phyloP scores from a whole-genome alignment of 2,888 invertebrate species.

The Epicampocera succincta region DNA sequence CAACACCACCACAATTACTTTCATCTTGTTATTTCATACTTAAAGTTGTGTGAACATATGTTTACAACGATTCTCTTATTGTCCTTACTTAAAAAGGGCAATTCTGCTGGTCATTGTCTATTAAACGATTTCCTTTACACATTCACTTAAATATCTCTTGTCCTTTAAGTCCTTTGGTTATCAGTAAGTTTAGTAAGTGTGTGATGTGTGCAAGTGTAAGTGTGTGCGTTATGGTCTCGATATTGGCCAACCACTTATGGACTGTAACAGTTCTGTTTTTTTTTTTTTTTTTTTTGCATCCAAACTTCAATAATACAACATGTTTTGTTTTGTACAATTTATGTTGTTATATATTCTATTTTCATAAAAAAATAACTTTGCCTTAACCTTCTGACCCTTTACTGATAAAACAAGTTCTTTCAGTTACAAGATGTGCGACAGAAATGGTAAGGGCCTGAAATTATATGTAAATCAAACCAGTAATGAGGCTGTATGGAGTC shows the following conservation, averaged over 20 bases:
- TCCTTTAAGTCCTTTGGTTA: constrained; percentile 5
- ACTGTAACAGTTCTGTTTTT: background rate
- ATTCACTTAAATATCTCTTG: constrained; percentile 33
- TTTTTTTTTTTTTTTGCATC: constrained; percentile 15
- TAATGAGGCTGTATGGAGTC: background rate
- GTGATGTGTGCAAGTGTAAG: constrained; percentile 1
- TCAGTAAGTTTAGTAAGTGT: too few species aligned
- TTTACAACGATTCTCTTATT: constrained; percentile 17
- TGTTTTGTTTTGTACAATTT: background rate
- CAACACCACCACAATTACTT: constrained; percentile 21
- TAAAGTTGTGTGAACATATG: constrained; percentile 16
- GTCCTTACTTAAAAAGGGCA: constrained; percentile 45
- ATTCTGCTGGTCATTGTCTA: constrained; percentile 37
- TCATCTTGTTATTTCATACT: constrained; percentile 22
- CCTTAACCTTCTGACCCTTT: constrained; percentile 17
- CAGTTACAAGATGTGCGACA: background rate
- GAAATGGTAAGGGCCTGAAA: constrained; percentile 11
- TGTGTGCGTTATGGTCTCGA: constrained; percentile 1
- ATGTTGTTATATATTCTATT: constrained; percentile 2
- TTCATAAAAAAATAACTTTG: background rate
- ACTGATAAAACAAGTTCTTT: background rate
- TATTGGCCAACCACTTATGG: constrained; percentile 40
- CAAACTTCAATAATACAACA: constrained; percentile 29
- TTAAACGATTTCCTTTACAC: constrained; percentile 48
- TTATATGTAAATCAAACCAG: background rate